Evolutionary conservation across 2,113 vertebrate species (phyloP).

Genomic region (Todiramphus chloris): DNA sequence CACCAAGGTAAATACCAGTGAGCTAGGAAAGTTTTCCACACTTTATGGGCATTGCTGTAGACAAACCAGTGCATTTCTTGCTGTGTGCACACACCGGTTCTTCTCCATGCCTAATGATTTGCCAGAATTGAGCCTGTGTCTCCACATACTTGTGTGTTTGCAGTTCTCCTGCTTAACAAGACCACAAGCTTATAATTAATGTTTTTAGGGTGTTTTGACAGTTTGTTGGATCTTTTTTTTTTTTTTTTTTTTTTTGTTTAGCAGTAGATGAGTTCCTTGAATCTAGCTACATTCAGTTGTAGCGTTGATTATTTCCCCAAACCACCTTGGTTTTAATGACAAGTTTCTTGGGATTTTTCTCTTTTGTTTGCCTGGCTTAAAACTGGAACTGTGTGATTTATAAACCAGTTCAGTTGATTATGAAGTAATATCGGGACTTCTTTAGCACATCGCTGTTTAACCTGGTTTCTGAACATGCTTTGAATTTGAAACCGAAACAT

Average conservation of each 20-base stretch:
- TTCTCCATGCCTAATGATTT: not conserved
- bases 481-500: not conserved
- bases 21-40: not conserved
- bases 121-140: not conserved
- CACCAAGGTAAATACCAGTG: constrained; percentile 27
- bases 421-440: not conserved
- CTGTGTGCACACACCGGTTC: not conserved
- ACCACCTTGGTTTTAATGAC: not conserved
- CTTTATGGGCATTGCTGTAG: not conserved
- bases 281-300: not conserved
- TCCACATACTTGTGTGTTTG: not conserved
- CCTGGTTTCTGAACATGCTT: not conserved
- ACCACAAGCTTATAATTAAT: not conserved
- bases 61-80: constrained; percentile 10
- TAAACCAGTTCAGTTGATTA: not conserved
- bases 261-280: not conserved
- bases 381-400: not conserved
- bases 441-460: not conserved
- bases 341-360: not conserved
- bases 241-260: not conserved
- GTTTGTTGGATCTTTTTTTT: not conserved
- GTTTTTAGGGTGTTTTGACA: not conserved
- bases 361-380: not conserved
- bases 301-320: not conserved
- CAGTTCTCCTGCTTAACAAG: not conserved